These are phyloP conservation scores for Myiothlypis chrysogaster DNA, from an alignment of 2,797 vertebrate species.

Conservation along the genomic window DNA sequence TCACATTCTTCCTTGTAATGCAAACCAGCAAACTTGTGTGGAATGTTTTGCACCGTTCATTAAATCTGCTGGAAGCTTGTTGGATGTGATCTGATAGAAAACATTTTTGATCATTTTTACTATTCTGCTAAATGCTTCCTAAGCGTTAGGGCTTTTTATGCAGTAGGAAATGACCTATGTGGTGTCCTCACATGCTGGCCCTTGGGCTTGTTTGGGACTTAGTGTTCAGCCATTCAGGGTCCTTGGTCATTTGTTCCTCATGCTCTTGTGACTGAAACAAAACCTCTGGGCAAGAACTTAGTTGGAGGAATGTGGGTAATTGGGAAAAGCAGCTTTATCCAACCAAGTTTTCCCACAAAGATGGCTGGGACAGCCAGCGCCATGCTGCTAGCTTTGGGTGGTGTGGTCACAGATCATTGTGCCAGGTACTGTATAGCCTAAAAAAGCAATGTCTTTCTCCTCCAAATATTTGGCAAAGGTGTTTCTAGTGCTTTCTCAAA, in stretches of 20 bases:
- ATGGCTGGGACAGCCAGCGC: not conserved
- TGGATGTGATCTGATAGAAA: not conserved
- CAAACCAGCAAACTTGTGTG: not conserved
- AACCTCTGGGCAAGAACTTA: not conserved
- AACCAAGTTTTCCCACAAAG: not conserved
- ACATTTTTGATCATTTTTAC: not conserved
- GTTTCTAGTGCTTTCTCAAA: not conserved
- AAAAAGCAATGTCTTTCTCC: not conserved
- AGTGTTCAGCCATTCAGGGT: not conserved
- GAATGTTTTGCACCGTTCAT: not conserved
- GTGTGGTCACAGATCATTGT: not conserved
- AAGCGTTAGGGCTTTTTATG: not conserved
- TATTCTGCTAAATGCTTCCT: not conserved
- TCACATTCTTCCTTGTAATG: not conserved
- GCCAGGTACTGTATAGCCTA: not conserved
- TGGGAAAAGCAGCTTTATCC: not conserved
- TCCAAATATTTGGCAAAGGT: not conserved
- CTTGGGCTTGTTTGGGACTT: not conserved
- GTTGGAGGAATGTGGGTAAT: not conserved
- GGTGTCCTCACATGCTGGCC: not conserved
- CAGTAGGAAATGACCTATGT: not conserved
- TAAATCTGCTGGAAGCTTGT: not conserved
- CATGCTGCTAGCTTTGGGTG: not conserved
- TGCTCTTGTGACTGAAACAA: not conserved
- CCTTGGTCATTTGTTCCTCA: constrained; percentile 7